A percentile compares a stretch with the other conserved stretches of the same genome.
These are phyloP conservation scores for Pseudoatta argentina DNA, from an alignment of 1,140 invertebrate species.

Conservation along the genomic window DNA sequence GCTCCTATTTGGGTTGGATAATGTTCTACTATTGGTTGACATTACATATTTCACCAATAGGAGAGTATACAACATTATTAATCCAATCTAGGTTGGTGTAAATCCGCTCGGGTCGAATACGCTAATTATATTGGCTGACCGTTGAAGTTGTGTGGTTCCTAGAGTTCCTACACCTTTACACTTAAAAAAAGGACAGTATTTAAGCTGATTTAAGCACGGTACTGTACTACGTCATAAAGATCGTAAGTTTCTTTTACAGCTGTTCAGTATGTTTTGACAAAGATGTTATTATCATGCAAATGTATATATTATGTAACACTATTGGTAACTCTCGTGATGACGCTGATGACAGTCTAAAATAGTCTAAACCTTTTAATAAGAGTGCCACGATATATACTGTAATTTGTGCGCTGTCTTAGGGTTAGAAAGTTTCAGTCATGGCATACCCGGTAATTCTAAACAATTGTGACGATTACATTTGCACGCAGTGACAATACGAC, in stretches of 20 bases:
- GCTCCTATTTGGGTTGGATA: too few species aligned
- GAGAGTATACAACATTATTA: too few species aligned
- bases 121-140: too few species aligned
- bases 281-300: background rate
- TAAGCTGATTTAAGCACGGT: too few species aligned
- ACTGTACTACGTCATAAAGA: background rate
- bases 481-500: background rate
- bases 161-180: too few species aligned
- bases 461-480: background rate
- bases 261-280: background rate
- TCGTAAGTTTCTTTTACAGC: background rate
- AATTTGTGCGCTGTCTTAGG: background rate
- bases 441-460: conserved; percentile 71
- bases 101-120: too few species aligned
- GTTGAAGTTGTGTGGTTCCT: too few species aligned
- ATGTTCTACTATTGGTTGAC: too few species aligned
- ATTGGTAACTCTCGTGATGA: background rate
- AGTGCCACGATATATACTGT: background rate
- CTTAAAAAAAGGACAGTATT: too few species aligned
- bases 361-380: background rate
- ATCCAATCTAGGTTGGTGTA: too few species aligned
- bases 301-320: background rate
- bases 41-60: too few species aligned
- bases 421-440: conserved; percentile 39
- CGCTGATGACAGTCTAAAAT: background rate